phyloP scores from a whole-genome alignment of 2,888 invertebrate species.

The Drosophila mulleri region DNA sequence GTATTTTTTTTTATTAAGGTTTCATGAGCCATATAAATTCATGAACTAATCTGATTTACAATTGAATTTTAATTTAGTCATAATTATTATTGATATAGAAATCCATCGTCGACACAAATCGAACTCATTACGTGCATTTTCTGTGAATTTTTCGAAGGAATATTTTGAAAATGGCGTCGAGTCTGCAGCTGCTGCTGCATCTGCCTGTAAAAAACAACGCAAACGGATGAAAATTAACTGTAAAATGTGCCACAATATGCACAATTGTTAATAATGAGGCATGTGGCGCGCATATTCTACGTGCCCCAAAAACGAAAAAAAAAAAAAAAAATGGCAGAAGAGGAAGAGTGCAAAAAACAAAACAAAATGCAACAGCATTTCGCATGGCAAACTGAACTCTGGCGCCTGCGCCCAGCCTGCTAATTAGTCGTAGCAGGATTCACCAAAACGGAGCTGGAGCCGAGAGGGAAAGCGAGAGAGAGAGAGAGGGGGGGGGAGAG shows the following conservation, averaged over 20 bases:
- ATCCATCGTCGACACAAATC: neutral
- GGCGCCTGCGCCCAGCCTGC: conserved; percentile 70
- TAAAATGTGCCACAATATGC: conserved; percentile 76
- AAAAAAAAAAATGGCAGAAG: neutral
- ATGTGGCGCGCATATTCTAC: conserved; percentile 75
- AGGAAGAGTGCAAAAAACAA: neutral
- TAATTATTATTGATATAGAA: neutral
- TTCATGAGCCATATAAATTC: too few relatives aligned
- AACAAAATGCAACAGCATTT: conserved; percentile 18
- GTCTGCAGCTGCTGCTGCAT: conserved; percentile 43
- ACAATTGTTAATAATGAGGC: conserved; percentile 79
- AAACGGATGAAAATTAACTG: conserved; percentile 66
- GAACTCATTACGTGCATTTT: neutral
- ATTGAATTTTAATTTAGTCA: neutral
- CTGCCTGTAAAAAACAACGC: conserved; percentile 9
- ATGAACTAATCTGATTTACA: too few relatives aligned
- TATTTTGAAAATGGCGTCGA: conserved; percentile 41
- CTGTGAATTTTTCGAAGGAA: neutral
- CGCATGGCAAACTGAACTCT: conserved; percentile 41
- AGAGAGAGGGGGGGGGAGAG: neutral
- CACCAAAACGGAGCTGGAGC: neutral
- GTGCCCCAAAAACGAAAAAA: conserved; percentile 23
- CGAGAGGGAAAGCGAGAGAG: neutral
- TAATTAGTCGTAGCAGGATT: conserved; percentile 66
- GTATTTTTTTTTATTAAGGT: too few relatives aligned